Base-by-base conservation (phyloP, 2,888 invertebrate genomes). In the Chrysotoxum bicinctum region DNA sequence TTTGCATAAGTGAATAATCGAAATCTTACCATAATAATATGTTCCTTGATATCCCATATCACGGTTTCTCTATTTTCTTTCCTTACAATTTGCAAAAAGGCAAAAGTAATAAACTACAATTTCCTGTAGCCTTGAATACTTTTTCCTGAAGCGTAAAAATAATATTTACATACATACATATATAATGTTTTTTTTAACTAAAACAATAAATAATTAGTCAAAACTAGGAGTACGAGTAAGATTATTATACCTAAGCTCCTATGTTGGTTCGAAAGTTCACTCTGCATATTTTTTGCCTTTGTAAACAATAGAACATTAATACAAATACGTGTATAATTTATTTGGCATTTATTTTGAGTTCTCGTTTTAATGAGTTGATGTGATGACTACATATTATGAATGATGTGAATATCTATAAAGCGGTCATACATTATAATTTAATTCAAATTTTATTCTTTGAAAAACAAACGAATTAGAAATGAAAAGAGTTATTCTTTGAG, bases 281-380 rank as follows among this genome's bases (percentile, higher is more conserved):
- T 32, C 37, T 37, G 14, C 37, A 32, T 0, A n/a, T 9, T 23
- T 30, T 30, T 12, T 37, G 16, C 19, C 32, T 2, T 16, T 37
- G 43, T 5, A 16, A 0, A 62, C 26, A 43, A 62, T 40, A 43
- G 62, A 62, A 43, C 26, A 58, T 58, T 58, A 37, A 54, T 32
- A 54, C 1, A 50, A 3, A 14, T 54, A n/a, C 54, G 37, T 58
- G 62, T 26, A 43, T 19, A 64, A 64, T 26, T 16, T 21, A 30
- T 64, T 64, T 16, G 30, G 19, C n/a, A 64, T 45, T 64, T 45
- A 45, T 32, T 64, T 45, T 45, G 32, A 45, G 62, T 64, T 30
- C 14, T 30, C 12, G 14, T 64, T 64, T 45, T 64, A 45, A 64
- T 64, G 64, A 45, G 64, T 45, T 64, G 64, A 64, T 64, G n/a